Conservation (phyloP, 2,797 vertebrate species). For the Galagoides demidoff region DNA sequence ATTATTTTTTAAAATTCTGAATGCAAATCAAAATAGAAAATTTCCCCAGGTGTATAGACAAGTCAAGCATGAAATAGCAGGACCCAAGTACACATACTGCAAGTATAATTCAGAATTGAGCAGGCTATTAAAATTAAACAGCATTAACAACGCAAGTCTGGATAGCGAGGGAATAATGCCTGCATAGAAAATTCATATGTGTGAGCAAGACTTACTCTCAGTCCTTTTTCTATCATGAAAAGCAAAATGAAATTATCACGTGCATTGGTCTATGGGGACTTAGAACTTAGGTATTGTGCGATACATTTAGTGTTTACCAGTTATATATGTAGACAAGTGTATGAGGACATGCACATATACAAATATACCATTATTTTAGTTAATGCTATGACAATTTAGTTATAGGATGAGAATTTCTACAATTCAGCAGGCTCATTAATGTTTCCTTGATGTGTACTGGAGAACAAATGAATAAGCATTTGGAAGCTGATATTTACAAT, state of each 20-base stretch:
- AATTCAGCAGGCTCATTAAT: background rate
- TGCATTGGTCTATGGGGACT: background rate
- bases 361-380: conserved; percentile 47
- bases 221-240: conserved; percentile 47
- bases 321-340: background rate
- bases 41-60: background rate
- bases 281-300: conserved; percentile 11
- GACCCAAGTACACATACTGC: background rate
- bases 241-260: conserved; percentile 34
- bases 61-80: conserved; percentile 2
- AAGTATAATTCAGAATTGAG: conserved; percentile 11
- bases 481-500: conserved; percentile 23
- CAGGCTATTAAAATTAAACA: conserved; percentile 52
- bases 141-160: background rate
- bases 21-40: conserved; percentile 11
- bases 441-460: background rate
- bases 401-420: background rate
- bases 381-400: conserved; percentile 22
- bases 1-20: background rate
- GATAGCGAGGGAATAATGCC: conserved; percentile 23
- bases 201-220: background rate
- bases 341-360: background rate
- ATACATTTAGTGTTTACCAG: background rate
- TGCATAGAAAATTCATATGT: background rate
- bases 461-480: conserved; percentile 1